A percentile compares a stretch with the other conserved stretches of the same genome.
Conservation (phyloP, 2,113 vertebrate genomes). For the Sander lucioperca region DNA sequence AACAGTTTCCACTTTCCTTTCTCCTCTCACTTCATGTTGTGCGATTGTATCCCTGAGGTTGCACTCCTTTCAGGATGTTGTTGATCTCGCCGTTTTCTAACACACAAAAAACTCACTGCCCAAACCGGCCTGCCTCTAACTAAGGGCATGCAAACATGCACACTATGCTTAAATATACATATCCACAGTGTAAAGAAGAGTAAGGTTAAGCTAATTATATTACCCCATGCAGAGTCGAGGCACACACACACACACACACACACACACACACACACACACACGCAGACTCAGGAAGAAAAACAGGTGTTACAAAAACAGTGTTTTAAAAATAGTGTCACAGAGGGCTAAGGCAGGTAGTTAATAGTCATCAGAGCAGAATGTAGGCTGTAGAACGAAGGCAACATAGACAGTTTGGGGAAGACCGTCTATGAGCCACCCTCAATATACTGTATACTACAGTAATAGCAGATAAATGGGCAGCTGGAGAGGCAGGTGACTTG, state of each 20-base stretch:
- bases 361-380: no score
- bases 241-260: not conserved
- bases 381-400: not conserved
- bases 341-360: not conserved
- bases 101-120: slow-evolving; percentile 42
- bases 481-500: slow-evolving; percentile 1
- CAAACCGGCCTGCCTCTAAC: slow-evolving; percentile 44
- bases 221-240: slow-evolving; percentile 15
- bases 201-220: slow-evolving; percentile 38
- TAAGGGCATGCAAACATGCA: slow-evolving; percentile 27
- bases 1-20: slow-evolving; percentile 49
- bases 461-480: not conserved
- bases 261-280: not conserved
- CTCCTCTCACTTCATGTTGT: slow-evolving; percentile 37
- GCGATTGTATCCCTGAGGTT: slow-evolving; percentile 61
- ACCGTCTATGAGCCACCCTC: not conserved
- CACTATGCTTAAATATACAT: slow-evolving; percentile 14
- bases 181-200: slow-evolving; percentile 14
- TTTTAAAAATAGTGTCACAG: slow-evolving; percentile 2
- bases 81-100: slow-evolving; percentile 60
- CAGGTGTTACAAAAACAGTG: not conserved
- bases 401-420: not conserved
- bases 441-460: not conserved
- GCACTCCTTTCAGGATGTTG: slow-evolving; percentile 62
- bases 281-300: not conserved